phyloP scores from a whole-genome alignment of 2,888 invertebrate genomes.

The Leucophenga montana region DNA sequence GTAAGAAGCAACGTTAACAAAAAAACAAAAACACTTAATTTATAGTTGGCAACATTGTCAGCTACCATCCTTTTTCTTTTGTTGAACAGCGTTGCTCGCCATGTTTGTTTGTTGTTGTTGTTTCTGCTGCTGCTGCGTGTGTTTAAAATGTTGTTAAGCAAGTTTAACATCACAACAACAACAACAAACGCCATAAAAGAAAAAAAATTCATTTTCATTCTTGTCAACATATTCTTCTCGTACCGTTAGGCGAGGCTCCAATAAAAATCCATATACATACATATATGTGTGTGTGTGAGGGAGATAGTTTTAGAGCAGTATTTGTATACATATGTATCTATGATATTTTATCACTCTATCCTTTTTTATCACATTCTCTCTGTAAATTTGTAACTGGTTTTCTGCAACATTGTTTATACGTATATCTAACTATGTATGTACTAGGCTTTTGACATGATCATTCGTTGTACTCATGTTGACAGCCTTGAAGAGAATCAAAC shows the following conservation, averaged over 20 bases:
- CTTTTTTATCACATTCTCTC: constrained; percentile 31
- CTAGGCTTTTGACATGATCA: constrained; percentile 10
- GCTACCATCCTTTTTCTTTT: background rate
- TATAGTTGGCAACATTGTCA: background rate
- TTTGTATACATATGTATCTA: background rate
- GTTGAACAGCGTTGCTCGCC: background rate
- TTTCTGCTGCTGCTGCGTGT: background rate
- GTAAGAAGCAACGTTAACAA: too few species aligned
- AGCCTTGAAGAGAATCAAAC: constrained; percentile 60
- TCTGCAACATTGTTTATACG: constrained; percentile 27
- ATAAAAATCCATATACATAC: background rate
- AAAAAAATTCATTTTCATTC: constrained; percentile 38
- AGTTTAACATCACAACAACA: constrained; percentile 12
- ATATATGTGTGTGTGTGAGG: background rate
- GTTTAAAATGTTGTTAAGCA: constrained; percentile 22
- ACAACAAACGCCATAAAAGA: constrained; percentile 8
- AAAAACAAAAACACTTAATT: too few species aligned
- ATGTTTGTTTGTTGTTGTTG: constrained; percentile 4
- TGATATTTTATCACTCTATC: background rate
- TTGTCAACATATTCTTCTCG: constrained; percentile 37
- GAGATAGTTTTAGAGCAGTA: background rate
- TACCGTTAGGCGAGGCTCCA: constrained; percentile 38
- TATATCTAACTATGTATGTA: constrained; percentile 6
- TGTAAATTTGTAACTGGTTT: constrained; percentile 48
- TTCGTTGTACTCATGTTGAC: constrained; percentile 42